Conservation (phyloP, 2,888 invertebrate species). For the Megalurothrips usitatus region DNA sequence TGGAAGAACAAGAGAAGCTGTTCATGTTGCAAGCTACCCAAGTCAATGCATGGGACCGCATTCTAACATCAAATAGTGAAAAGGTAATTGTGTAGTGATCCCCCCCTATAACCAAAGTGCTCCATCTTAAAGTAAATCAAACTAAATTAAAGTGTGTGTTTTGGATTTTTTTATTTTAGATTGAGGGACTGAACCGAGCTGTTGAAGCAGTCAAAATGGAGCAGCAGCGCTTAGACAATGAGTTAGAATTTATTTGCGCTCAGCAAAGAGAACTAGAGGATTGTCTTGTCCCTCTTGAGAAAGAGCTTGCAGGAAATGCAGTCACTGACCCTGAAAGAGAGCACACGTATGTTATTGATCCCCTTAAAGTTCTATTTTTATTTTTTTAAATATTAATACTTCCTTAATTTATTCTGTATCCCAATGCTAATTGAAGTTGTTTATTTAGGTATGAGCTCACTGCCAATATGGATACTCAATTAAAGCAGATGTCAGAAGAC, state of each 20-base stretch:
- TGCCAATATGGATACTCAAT: conserved; percentile 84
- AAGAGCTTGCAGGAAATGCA: conserved; percentile 61
- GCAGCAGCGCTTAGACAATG: conserved; percentile 84
- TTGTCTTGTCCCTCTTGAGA: conserved; percentile 78
- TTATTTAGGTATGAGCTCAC: conserved; percentile 69
- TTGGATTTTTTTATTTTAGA: conserved; percentile 60
- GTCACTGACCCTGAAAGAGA: conserved; percentile 83
- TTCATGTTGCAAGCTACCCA: conserved; percentile 93
- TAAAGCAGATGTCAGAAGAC: conserved; percentile 92
- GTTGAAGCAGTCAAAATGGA: conserved; percentile 85
- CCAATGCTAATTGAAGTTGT: neutral
- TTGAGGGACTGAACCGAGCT: conserved; percentile 76
- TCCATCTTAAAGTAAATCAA: neutral
- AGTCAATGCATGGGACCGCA: conserved; percentile 91
- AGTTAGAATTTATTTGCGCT: conserved; percentile 85
- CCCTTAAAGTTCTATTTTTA: neutral
- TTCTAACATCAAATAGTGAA: conserved; percentile 85
- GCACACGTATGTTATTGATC: conserved; percentile 62
- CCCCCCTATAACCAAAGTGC: neutral
- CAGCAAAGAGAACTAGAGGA: conserved; percentile 92
- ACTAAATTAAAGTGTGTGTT: conserved; percentile 18
- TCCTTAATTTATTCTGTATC: too few relatives aligned
- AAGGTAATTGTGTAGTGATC: conserved; percentile 54
- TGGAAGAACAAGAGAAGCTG: conserved; percentile 88
- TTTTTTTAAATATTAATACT: conserved; percentile 28